phyloP scores from a whole-genome alignment of 1,140 invertebrate genomes.

The Glomeris maerens region DNA sequence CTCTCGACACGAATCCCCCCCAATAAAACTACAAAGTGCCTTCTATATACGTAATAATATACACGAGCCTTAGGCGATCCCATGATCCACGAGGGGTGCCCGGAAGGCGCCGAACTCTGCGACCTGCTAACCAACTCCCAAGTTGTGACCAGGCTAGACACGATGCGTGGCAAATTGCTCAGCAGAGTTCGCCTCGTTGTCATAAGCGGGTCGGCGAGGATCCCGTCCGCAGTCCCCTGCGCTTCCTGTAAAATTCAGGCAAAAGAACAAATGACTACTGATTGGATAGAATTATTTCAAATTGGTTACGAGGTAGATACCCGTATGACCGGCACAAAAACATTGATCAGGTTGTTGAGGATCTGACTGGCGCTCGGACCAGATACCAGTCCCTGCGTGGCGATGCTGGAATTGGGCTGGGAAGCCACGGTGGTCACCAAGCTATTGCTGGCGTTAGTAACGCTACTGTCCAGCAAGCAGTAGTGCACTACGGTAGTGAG shows the following conservation, averaged over 20 bases:
- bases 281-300: conserved; percentile 23
- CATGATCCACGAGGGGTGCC: conserved; percentile 24
- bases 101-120: conserved; percentile 30
- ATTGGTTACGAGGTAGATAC: conserved; percentile 9
- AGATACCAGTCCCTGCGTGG: conserved; percentile 30
- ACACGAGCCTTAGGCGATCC: conserved; percentile 27
- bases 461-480: conserved; percentile 58
- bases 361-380: conserved; percentile 48
- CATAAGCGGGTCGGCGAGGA: conserved; percentile 33
- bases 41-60: conserved; percentile 9
- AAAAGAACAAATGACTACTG: too few species aligned
- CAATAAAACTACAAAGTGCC: conserved; percentile 29
- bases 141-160: conserved; percentile 59
- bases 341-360: conserved; percentile 66
- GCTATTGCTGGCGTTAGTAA: too few species aligned
- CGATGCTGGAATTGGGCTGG: conserved; percentile 36
- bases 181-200: conserved; percentile 56
- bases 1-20: conserved; percentile 34
- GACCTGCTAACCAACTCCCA: conserved; percentile 53
- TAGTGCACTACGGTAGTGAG: conserved; percentile 71
- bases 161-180: conserved; percentile 63
- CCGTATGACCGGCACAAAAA: conserved; percentile 42
- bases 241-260: too few species aligned
- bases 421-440: conserved; percentile 36
- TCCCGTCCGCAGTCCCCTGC: too few species aligned